Evolutionary conservation across 2,797 vertebrate genomes (phyloP).

Genomic region (Syngnathus rostellatus): DNA sequence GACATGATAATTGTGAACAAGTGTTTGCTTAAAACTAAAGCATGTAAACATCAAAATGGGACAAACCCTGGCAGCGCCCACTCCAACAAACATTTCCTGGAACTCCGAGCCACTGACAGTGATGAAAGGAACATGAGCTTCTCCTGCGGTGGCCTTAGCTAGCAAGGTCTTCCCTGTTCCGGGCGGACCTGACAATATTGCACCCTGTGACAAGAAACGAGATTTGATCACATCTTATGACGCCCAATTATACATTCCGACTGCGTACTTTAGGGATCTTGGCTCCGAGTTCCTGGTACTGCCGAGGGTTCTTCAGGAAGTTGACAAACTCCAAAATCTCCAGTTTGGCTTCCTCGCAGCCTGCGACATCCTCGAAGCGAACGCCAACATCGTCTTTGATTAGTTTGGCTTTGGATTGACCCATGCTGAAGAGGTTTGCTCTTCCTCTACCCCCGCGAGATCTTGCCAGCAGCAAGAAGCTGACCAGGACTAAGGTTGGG

Average conservation of each 20-base stretch:
- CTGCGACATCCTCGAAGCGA: constrained; percentile 90
- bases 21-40: background rate
- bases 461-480: constrained; percentile 76
- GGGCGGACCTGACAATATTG: constrained; percentile 89
- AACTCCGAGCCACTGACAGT: constrained; percentile 93
- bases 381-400: constrained; percentile 81
- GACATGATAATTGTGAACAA: background rate
- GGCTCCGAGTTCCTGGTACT: constrained; percentile 89
- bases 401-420: constrained; percentile 88
- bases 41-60: background rate
- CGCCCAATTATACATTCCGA: too few relatives aligned
- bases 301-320: constrained; percentile 87
- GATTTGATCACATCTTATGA: background rate
- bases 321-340: constrained; percentile 96
- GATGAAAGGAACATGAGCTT: constrained; percentile 91
- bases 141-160: constrained; percentile 91
- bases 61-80: constrained; percentile 86
- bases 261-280: constrained; percentile 88
- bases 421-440: constrained; percentile 84
- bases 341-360: constrained; percentile 92
- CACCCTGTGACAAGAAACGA: constrained; percentile 69
- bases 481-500: constrained; percentile 80
- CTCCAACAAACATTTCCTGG: constrained; percentile 93
- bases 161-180: constrained; percentile 92
- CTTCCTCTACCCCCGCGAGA: constrained; percentile 75